Conservation (phyloP, 2,113 vertebrate genomes). For the Suricata suricatta region DNA sequence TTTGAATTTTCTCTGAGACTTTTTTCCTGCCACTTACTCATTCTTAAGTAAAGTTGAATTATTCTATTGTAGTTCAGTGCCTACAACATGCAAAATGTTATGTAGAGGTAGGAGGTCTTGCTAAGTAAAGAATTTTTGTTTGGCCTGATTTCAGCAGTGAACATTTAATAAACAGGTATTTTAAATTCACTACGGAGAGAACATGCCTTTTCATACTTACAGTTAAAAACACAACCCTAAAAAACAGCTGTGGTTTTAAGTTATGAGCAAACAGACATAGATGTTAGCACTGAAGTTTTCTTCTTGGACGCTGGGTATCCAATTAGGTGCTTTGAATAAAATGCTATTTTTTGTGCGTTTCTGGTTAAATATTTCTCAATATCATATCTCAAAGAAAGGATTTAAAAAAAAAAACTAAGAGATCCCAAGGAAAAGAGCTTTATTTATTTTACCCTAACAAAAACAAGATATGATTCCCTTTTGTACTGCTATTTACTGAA, state of each 20-base stretch:
- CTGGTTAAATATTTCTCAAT: not conserved
- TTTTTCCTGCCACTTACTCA: not conserved
- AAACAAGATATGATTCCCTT: constrained; percentile 47
- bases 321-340: not conserved
- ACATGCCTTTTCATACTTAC: not conserved
- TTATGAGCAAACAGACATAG: not conserved
- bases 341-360: not conserved
- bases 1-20: constrained; percentile 7
- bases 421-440: not conserved
- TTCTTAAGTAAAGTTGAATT: not conserved
- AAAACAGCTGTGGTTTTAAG: not conserved
- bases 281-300: rapidly evolving
- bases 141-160: not conserved
- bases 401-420: not conserved
- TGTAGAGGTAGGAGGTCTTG: not conserved
- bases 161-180: not conserved
- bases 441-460: constrained; percentile 45
- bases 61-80: not conserved
- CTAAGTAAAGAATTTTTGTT: not conserved
- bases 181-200: not conserved
- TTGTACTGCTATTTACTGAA: not conserved
- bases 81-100: not conserved
- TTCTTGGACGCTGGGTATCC: not conserved
- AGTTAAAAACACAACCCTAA: not conserved
- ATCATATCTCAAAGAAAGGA: not conserved